phyloP scores from a whole-genome alignment of 1,140 invertebrate genomes.

The Diplogasteroides magnus region DNA sequence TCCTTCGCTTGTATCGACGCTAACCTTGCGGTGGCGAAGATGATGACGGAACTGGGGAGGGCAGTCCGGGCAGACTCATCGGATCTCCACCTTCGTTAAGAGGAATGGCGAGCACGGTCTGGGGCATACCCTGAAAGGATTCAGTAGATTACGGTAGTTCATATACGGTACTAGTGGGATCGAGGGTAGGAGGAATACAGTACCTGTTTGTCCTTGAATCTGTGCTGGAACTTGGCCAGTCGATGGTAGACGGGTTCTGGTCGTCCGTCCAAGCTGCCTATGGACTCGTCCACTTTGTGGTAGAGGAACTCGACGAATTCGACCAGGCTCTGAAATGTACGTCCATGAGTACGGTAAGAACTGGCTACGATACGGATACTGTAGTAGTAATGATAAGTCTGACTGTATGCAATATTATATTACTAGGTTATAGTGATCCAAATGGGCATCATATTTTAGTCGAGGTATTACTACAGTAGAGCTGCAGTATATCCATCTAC shows the following conservation, averaged over 20 bases:
- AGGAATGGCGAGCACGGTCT: conserved; percentile 29
- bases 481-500: no score
- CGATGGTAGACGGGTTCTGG: conserved; percentile 14
- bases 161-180: neutral
- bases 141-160: neutral
- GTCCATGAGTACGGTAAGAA: no score
- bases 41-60: neutral
- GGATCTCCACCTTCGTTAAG: conserved; percentile 21
- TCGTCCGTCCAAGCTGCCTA: conserved; percentile 26
- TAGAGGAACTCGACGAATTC: conserved; percentile 29
- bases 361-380: no score
- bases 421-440: no score
- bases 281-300: conserved; percentile 29
- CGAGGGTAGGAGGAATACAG: neutral
- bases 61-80: conserved; percentile 19
- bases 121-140: conserved; percentile 24
- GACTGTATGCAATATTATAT: no score
- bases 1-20: conserved; percentile 3
- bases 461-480: no score
- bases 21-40: conserved; percentile 8
- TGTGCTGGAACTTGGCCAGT: conserved; percentile 28
- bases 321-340: conserved; percentile 26
- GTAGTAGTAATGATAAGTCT: no score
- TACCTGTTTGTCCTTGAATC: conserved; percentile 32
- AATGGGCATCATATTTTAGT: no score